phyloP scores from a whole-genome alignment of 2,888 invertebrate genomes.

The Ptychoptera contaminata region DNA sequence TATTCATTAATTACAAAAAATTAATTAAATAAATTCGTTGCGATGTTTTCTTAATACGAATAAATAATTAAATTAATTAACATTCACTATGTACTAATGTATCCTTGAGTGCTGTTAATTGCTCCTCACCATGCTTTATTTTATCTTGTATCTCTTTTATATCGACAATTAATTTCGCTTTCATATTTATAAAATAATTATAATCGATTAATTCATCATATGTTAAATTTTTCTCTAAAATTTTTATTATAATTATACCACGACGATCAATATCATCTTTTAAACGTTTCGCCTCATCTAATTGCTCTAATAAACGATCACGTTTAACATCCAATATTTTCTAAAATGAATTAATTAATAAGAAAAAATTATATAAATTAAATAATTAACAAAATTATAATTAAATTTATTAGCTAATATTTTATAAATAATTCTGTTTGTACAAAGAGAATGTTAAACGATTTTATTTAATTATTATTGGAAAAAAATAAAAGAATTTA shows the following conservation, averaged over 20 bases:
- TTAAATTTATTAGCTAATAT: neutral
- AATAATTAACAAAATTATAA: neutral
- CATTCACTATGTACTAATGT: slow-evolving; percentile 30
- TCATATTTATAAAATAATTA: slow-evolving; percentile 73
- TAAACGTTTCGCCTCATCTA: slow-evolving; percentile 67
- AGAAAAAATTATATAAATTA: neutral
- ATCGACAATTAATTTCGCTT: slow-evolving; percentile 69
- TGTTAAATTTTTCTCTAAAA: slow-evolving; percentile 53
- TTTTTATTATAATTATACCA: slow-evolving; percentile 50
- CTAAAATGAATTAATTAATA: slow-evolving; percentile 26
- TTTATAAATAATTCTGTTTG: no score
- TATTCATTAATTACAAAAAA: no score
- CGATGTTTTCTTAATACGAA: neutral
- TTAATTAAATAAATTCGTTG: no score
- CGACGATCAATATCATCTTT: slow-evolving; percentile 69
- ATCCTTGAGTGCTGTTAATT: slow-evolving; percentile 47
- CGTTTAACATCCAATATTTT: slow-evolving; percentile 56
- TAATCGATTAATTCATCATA: slow-evolving; percentile 64
- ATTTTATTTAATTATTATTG: no score
- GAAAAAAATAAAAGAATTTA: neutral
- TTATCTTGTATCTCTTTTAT: slow-evolving; percentile 68
- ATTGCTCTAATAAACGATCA: slow-evolving; percentile 57
- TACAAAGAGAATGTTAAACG: no score
- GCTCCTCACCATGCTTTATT: slow-evolving; percentile 67
- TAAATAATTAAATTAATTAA: slow-evolving; percentile 1